These are phyloP conservation scores for Arctia plantaginis DNA, from an alignment of 2,888 invertebrate species.

Conservation along the genomic window DNA sequence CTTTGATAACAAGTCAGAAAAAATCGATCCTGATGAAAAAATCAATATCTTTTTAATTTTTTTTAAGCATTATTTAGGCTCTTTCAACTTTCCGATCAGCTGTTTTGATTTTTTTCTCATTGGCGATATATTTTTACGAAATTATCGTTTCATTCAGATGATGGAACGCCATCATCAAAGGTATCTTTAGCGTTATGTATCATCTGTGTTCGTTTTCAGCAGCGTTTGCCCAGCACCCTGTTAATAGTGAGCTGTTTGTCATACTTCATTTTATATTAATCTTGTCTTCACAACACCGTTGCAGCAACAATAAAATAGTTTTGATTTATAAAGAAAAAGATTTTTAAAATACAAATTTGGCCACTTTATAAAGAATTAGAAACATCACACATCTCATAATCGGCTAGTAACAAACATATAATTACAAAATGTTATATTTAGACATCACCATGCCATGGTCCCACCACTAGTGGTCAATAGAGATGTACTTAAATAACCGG, in stretches of 20 bases:
- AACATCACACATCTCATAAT: conserved; percentile 22
- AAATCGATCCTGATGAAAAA: not conserved
- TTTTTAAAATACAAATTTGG: not conserved
- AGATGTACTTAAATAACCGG: conserved; percentile 40
- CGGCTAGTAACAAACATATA: conserved; percentile 24
- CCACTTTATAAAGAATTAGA: conserved; percentile 3
- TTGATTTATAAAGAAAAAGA: not conserved
- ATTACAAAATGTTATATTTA: conserved; percentile 9
- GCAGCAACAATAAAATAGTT: not conserved
- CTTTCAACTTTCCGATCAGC: no score
- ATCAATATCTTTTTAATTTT: no score
- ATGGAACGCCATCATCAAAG: no score
- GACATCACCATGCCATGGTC: conserved; percentile 31
- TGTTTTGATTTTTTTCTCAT: no score
- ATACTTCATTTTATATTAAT: not conserved
- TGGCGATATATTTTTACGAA: no score
- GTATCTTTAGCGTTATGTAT: no score
- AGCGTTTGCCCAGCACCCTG: no score
- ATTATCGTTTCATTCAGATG: no score
- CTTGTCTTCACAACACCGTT: not conserved
- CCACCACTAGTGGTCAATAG: conserved; percentile 29
- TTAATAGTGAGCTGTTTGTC: not conserved
- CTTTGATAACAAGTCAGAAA: not conserved
- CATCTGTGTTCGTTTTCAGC: no score
- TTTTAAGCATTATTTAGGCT: no score